Conservation (phyloP, 2,888 invertebrate genomes). For the Sinotaia quadrata region DNA sequence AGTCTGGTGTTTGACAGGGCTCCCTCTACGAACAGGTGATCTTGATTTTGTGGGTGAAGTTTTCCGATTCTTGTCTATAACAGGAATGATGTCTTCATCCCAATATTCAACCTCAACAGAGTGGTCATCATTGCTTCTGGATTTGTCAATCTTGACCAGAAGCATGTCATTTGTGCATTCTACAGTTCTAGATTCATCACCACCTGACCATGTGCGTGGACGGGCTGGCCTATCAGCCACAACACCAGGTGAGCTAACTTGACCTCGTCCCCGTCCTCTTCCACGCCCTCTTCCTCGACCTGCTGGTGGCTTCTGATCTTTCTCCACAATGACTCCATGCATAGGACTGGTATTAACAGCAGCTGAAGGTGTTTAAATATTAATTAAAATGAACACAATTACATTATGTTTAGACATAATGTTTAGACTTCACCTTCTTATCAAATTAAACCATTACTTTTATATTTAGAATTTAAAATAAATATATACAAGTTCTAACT, state of each 20-base stretch:
- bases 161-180: slow-evolving; percentile 62
- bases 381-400: no score
- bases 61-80: background rate
- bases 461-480: no score
- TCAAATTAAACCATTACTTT: no score
- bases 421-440: no score
- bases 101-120: slow-evolving; percentile 25
- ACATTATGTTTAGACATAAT: no score
- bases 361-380: no score
- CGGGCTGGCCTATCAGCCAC: slow-evolving; percentile 51
- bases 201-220: slow-evolving; percentile 54
- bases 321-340: background rate
- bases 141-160: slow-evolving; percentile 66
- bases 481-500: no score
- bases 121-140: slow-evolving; percentile 28
- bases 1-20: slow-evolving; percentile 19
- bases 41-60: slow-evolving; percentile 13
- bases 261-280: slow-evolving; percentile 56
- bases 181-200: slow-evolving; percentile 62
- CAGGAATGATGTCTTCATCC: background rate
- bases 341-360: no score
- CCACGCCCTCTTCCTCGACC: slow-evolving; percentile 45
- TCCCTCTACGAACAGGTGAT: background rate
- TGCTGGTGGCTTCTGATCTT: slow-evolving; percentile 34
- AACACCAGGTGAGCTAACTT: slow-evolving; percentile 33